Percentiles rank a stretch among this genome's conserved stretches.
Evolutionary conservation across 2,888 invertebrate species (phyloP).

Genomic region (Drosophila acutilabella): DNA sequence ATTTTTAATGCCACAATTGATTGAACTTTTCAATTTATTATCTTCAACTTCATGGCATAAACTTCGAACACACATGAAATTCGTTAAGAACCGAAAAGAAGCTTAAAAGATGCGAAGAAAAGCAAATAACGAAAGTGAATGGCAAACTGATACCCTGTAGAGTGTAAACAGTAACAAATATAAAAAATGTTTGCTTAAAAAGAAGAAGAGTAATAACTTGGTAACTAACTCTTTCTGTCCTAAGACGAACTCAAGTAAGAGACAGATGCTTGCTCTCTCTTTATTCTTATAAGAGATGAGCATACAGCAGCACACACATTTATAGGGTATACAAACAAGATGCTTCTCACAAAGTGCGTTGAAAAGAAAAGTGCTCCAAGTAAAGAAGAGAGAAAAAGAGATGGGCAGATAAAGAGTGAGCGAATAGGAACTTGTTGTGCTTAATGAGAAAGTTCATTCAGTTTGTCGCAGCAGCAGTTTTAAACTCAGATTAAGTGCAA

Average conservation of each 20-base stretch:
- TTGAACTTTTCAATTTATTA: not conserved
- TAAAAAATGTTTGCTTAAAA: too few species aligned
- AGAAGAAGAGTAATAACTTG: too few species aligned
- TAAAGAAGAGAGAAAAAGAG: too few species aligned
- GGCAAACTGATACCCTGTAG: constrained; percentile 34
- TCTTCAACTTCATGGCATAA: constrained; percentile 32
- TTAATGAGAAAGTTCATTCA: constrained; percentile 62
- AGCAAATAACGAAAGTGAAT: not conserved
- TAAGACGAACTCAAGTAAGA: too few species aligned
- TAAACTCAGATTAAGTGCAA: constrained; percentile 49
- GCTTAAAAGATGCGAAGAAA: constrained; percentile 7
- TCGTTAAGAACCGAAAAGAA: constrained; percentile 29
- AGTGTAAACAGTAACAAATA: not conserved
- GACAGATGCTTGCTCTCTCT: too few species aligned
- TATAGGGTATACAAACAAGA: constrained; percentile 35
- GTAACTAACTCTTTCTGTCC: too few species aligned
- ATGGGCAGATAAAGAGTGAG: not conserved
- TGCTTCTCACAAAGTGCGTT: constrained; percentile 31
- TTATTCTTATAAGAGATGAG: too few species aligned
- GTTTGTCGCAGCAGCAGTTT: constrained; percentile 6
- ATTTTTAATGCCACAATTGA: not conserved
- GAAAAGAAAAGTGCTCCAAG: constrained; percentile 58
- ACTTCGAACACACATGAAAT: constrained; percentile 10
- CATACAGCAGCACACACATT: not conserved
- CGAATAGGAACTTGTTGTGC: constrained; percentile 1